Conservation (phyloP, 2,888 invertebrate species). For the Drosophila leonis region DNA sequence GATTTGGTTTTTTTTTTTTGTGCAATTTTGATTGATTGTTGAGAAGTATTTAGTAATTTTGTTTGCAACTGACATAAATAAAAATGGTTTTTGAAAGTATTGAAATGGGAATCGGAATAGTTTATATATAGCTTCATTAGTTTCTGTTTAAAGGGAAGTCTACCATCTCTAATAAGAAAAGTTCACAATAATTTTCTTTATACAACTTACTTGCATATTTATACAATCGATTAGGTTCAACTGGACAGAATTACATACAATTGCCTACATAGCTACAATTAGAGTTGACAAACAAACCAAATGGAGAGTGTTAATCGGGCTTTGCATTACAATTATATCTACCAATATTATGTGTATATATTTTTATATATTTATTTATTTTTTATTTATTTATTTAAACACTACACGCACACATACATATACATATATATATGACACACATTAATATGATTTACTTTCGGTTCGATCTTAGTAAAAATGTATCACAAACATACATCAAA, state of each 20-base stretch:
- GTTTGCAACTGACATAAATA: slow-evolving; percentile 42
- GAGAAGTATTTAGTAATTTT: no score
- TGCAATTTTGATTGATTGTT: slow-evolving; percentile 41
- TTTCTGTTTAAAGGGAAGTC: slow-evolving; percentile 30
- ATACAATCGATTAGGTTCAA: slow-evolving; percentile 4
- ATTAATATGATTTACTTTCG: slow-evolving; percentile 8
- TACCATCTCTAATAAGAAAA: slow-evolving; percentile 56
- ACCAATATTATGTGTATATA: slow-evolving; percentile 8
- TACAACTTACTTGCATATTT: slow-evolving; percentile 17
- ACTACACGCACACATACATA: slow-evolving; percentile 13
- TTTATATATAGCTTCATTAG: slow-evolving; percentile 12
- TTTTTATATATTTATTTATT: background rate
- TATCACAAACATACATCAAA: slow-evolving; percentile 70
- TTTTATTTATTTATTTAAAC: slow-evolving; percentile 7
- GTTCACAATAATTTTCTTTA: slow-evolving; percentile 6
- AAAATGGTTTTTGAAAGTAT: slow-evolving; percentile 1
- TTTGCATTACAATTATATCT: slow-evolving; percentile 11
- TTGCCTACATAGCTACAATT: slow-evolving; percentile 26
- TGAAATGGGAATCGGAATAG: background rate
- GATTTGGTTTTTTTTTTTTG: slow-evolving; percentile 49
- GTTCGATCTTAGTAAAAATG: slow-evolving; percentile 25
- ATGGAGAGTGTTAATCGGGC: slow-evolving; percentile 22
- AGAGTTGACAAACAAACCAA: slow-evolving; percentile 27
- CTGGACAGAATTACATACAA: slow-evolving; percentile 23
- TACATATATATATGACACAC: slow-evolving; percentile 13